Evolutionary conservation across 1,140 invertebrate species (phyloP), one percentile per base, ranked within the genome.

Genomic region (Saccostrea cuccullata): DNA sequence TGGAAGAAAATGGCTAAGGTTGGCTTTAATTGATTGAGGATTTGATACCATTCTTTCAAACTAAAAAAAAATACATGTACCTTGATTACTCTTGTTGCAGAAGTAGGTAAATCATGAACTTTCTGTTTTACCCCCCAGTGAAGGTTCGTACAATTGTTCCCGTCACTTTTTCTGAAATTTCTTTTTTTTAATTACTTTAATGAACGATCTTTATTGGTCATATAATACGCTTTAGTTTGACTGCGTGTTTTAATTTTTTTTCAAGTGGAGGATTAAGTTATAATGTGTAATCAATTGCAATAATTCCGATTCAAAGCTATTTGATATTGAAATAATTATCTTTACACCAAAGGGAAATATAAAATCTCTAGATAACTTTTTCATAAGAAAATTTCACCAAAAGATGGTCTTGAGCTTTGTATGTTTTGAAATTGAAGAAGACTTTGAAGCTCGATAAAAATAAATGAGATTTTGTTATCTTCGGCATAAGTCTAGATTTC

Each of bases 321-420:
- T 73, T 73, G 67, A 73, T 73, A 73, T 73, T 73, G 67, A 73
- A 73, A 73, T 73, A 23, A 73, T 73, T 73, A 26, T 73, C 67
- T 73, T 73, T 73, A 73, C 67, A 73, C 67, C 26, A 23, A 26
- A 73, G 13, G 8, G 26, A 73, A 73, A 73, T 73, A 73, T 73
- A 73, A 73, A 73, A 73, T 73, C 23, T 73, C 12, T 26, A 73
- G 67, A 73, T 73, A 73, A 73, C 23, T 73, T 26, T 26, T 73
- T 12, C 67, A 73, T 60, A 73, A 26, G 67, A 15, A 73, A 73
- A 23, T 73, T 60, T 60, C 67, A 73, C 67, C 11, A 26, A 23
- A 73, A 13, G 67, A 26, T 73, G 67, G 26, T 73, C 67, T 73
- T 73, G 67, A 23, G 67, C 67, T 73, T 73, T 73, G 67, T 30